phyloP scores from a whole-genome alignment of 2,797 vertebrate species.

The Acipenser ruthenus region DNA sequence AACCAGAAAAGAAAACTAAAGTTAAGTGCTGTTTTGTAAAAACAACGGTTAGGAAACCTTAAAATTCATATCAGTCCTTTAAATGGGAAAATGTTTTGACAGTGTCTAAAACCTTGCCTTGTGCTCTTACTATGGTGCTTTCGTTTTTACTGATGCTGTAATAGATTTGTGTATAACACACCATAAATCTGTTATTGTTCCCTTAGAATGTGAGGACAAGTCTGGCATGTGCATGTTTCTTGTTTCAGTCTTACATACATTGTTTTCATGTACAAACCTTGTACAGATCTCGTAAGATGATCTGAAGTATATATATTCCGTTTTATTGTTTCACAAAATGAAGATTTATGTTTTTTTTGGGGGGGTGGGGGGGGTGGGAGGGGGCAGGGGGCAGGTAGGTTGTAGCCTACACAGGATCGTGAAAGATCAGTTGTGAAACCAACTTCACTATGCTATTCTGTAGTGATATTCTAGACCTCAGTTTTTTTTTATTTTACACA shows the following conservation, averaged over 20 bases:
- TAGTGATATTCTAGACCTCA: too few species aligned
- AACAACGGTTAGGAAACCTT: constrained; percentile 21
- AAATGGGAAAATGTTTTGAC: constrained; percentile 43
- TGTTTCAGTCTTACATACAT: background rate
- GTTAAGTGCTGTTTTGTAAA: constrained; percentile 33
- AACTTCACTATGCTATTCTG: too few species aligned
- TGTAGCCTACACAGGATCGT: too few species aligned
- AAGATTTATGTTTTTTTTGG: too few species aligned
- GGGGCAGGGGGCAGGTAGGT: too few species aligned
- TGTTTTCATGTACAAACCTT: constrained; percentile 4
- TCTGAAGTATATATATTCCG: background rate
- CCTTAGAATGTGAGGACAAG: constrained; percentile 1
- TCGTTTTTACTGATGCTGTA: constrained; percentile 31
- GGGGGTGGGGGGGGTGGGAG: too few species aligned
- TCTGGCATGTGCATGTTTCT: background rate
- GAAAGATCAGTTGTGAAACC: too few species aligned
- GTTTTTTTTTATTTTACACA: too few species aligned
- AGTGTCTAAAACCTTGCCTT: constrained; percentile 36
- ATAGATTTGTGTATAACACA: constrained; percentile 37
- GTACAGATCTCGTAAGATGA: background rate
- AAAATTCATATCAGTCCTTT: constrained; percentile 30
- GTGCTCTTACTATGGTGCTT: constrained; percentile 24
- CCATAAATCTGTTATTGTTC: constrained; percentile 29
- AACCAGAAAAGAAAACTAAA: constrained; percentile 32
- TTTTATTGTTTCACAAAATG: too few species aligned